Percentiles rank a stretch among this genome's conserved stretches.
Conservation (phyloP, 2,113 vertebrate species). For the Desmodus rotundus region DNA sequence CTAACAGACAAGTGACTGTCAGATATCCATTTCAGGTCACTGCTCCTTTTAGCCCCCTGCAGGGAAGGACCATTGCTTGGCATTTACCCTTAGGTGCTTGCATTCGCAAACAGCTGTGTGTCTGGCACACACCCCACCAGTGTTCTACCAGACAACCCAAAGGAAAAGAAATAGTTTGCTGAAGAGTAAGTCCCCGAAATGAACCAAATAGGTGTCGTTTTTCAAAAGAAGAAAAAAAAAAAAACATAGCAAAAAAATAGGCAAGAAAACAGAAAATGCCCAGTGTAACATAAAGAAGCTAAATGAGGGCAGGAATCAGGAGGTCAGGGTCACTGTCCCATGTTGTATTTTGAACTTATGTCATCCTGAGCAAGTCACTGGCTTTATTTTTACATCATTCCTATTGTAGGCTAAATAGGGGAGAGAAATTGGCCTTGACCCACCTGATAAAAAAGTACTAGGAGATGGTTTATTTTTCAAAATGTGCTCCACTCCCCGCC, state of each 20-base stretch:
- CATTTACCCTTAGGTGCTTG: background rate
- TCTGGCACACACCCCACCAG: background rate
- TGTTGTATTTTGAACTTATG: background rate
- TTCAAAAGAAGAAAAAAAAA: background rate
- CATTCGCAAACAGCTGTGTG: background rate
- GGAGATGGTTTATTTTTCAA: background rate
- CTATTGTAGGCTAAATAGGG: background rate
- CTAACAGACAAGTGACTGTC: background rate
- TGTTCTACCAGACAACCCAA: background rate
- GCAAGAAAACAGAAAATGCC: background rate
- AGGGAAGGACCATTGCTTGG: background rate
- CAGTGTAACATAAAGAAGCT: background rate
- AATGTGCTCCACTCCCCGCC: no score
- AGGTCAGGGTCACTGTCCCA: background rate
- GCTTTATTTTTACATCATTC: background rate
- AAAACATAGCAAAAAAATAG: background rate
- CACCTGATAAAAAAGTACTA: background rate
- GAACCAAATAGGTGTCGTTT: background rate
- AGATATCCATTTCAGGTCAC: background rate
- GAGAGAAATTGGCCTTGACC: background rate
- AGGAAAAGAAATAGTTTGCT: background rate
- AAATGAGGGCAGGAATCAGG: background rate
- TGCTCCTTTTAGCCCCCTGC: background rate
- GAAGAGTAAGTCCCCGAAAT: background rate
- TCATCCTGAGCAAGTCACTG: background rate